Conservation (phyloP, 2,113 vertebrate species). For the Ranitomeya imitator region DNA sequence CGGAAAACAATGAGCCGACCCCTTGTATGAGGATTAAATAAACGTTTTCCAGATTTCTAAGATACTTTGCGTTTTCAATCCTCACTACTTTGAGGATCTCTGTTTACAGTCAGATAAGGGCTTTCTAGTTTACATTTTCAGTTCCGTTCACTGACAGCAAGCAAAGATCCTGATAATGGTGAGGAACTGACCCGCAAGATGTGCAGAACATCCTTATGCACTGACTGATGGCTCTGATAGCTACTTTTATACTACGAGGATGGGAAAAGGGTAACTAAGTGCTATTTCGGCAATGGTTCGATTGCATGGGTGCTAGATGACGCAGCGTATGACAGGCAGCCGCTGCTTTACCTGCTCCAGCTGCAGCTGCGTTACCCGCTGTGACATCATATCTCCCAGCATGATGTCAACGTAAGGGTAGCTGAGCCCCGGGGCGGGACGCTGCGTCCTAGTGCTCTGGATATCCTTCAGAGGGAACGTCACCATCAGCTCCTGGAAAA, state of each 20-base stretch:
- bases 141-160: too few species aligned
- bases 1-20: too few species aligned
- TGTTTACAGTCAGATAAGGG: too few species aligned
- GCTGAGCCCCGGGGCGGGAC: conserved; percentile 85
- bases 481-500: conserved; percentile 79
- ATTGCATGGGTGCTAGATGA: background rate
- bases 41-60: too few species aligned
- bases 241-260: too few species aligned
- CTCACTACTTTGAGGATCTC: too few species aligned
- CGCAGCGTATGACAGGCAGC: conserved; percentile 1
- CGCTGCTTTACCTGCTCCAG: conserved; percentile 85
- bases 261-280: background rate
- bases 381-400: conserved; percentile 84
- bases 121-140: too few species aligned
- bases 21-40: too few species aligned
- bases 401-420: conserved; percentile 92
- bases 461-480: conserved; percentile 90
- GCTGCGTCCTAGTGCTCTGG: conserved; percentile 89
- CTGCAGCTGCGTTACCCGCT: conserved; percentile 88
- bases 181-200: background rate
- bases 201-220: too few species aligned
- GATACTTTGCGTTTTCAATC: too few species aligned
- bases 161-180: too few species aligned
- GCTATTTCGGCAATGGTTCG: background rate
- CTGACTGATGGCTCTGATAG: too few species aligned